These are phyloP conservation scores for Pygoscelis antarcticus DNA, from an alignment of 2,113 vertebrate species.

Conservation along the genomic window DNA sequence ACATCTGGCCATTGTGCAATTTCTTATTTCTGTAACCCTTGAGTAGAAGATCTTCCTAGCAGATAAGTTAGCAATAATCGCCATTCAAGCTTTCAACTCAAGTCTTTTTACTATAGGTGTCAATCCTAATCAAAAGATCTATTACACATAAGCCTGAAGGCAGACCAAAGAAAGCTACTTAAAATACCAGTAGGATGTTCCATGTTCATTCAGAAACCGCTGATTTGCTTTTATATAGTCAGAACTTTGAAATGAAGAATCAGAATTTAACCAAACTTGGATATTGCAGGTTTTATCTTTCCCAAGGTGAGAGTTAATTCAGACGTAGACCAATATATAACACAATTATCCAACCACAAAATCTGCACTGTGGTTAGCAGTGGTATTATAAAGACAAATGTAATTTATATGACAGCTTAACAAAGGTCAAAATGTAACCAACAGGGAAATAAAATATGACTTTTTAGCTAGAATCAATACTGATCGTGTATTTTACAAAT, in stretches of 20 bases:
- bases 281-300: background rate
- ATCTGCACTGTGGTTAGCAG: conserved; percentile 9
- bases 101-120: background rate
- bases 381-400: conserved; percentile 42
- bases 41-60: conserved; percentile 12
- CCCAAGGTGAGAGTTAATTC: conserved; percentile 32
- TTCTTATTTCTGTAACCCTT: conserved; percentile 60
- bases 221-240: background rate
- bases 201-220: background rate
- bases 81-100: background rate
- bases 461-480: conserved; percentile 30
- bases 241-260: conserved; percentile 31
- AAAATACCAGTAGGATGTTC: background rate
- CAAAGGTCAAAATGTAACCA: conserved; percentile 50
- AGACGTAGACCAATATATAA: background rate
- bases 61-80: conserved; percentile 20
- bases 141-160: background rate
- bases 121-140: conserved; percentile 31
- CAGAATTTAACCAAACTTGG: conserved; percentile 27
- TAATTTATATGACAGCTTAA: conserved; percentile 36
- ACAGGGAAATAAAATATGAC: background rate
- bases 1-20: conserved; percentile 66
- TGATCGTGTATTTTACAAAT: background rate
- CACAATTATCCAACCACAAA: conserved; percentile 8
- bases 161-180: background rate